A percentile compares a stretch with the other conserved stretches of the same genome.
Conservation (phyloP, 2,113 vertebrate genomes). For the Arenaria interpres region DNA sequence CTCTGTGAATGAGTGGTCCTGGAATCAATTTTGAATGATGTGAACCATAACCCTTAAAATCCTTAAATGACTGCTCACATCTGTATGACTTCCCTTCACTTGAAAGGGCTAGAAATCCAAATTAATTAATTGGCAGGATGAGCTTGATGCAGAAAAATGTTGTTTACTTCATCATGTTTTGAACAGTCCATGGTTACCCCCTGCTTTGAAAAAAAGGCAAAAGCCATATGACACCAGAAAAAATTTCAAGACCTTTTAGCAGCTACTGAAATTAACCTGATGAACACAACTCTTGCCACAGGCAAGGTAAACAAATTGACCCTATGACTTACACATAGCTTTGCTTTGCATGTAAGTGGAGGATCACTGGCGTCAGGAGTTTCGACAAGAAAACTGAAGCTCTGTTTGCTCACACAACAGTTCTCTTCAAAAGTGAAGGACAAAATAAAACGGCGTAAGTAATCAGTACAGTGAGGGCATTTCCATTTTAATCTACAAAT, state of each 20-base stretch:
- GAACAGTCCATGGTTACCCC: slow-evolving; percentile 30
- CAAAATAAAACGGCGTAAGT: neutral
- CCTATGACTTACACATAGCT: slow-evolving; percentile 50
- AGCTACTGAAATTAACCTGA: slow-evolving; percentile 44
- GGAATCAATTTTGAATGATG: neutral
- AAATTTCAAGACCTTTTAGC: slow-evolving; percentile 16
- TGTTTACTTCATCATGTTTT: slow-evolving; percentile 48
- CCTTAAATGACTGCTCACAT: slow-evolving; percentile 2
- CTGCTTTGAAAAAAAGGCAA: neutral
- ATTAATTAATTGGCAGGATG: slow-evolving; percentile 52
- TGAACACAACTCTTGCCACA: slow-evolving; percentile 33
- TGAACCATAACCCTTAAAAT: slow-evolving; percentile 10
- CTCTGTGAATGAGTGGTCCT: neutral
- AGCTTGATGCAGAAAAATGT: slow-evolving; percentile 45
- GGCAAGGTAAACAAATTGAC: slow-evolving; percentile 58
- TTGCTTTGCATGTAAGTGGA: neutral
- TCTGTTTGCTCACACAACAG: slow-evolving; percentile 9
- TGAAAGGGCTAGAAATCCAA: slow-evolving; percentile 58
- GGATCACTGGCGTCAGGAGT: slow-evolving; percentile 24
- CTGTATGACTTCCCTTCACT: slow-evolving; percentile 12
- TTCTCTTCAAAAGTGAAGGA: slow-evolving; percentile 29
- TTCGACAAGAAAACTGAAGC: slow-evolving; percentile 9
- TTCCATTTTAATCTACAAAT: neutral
- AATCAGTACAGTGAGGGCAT: neutral
- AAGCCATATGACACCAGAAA: slow-evolving; percentile 20